Base-by-base conservation (phyloP, 1,140 invertebrate genomes). In the Potamilus streckersoni region DNA sequence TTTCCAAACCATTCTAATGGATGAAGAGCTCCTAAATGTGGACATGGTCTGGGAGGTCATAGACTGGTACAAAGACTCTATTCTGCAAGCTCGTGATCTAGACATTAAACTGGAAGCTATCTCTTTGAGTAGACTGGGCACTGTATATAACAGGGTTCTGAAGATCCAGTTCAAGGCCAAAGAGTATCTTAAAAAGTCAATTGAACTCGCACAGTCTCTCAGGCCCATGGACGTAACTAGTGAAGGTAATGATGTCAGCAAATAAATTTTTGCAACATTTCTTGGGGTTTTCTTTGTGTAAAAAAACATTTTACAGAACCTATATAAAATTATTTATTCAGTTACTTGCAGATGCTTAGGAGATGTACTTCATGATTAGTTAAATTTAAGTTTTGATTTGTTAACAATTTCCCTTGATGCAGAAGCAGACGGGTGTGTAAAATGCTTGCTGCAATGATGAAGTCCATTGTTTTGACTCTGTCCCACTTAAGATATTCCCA, bases 11-110 rank as follows among this genome's bases (percentile, higher is more conserved):
- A 55, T 81, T 2, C 65, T 81, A 1, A 58, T 27, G n/a, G 76
- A 85, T 8, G 73, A 78, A 60, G 84, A 85, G 60, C 61, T 63
- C 3, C 58, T 85, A 1, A 86, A 84, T 65, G 82, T 86, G 16
- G 80, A 84, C 61, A 79, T 86, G 74, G 75, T 84, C 6, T 84
- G 78, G 65, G 83, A 85, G 38, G 72, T 84, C 1, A 78, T 83
- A 0, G 85, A 86, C 65, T 86, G 82, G 82, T 81, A 84, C 62
- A 81, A 77, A 66, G 58, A 78, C 63, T 79, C 83, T 15, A 74
- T 79, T 61, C 27, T 79, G 23, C 68, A 80, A 69, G 74, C 76
- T 17, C 60, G 80, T n/a, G 77, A 82, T 17, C 20, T 69, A 20
- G 82, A 83, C 60, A 69, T 81, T 31, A 73, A 80, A 38, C 66